These are phyloP conservation scores for Rhynchopsitta pachyrhyncha DNA, from an alignment of 2,113 vertebrate genomes.

Conservation along the genomic window DNA sequence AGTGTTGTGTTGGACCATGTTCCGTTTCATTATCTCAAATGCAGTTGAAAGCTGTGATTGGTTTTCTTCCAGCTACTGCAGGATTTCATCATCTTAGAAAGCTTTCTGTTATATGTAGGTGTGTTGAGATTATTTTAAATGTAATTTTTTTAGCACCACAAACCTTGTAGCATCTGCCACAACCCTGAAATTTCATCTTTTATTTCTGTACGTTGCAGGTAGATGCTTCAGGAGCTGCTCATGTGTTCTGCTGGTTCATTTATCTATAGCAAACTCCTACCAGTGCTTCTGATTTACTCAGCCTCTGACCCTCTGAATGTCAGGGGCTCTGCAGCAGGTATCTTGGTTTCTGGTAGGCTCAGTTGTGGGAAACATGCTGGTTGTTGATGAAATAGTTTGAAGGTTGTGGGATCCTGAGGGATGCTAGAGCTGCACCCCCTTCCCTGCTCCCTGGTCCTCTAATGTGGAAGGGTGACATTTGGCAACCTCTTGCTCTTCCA, in stretches of 20 bases:
- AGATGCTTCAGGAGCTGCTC: constrained; percentile 20
- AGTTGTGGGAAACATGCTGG: neutral
- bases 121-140: neutral
- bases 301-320: neutral
- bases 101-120: neutral
- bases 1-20: neutral
- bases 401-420: neutral
- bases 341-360: neutral
- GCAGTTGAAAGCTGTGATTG: neutral
- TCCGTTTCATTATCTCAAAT: neutral
- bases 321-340: neutral
- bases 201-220: neutral
- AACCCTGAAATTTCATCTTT: constrained; percentile 6
- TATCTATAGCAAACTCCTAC: neutral
- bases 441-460: neutral
- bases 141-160: neutral
- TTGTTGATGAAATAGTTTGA: neutral
- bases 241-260: constrained; percentile 19
- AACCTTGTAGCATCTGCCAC: constrained; percentile 37
- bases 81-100: constrained; percentile 44
- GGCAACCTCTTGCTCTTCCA: neutral
- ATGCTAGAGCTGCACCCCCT: neutral
- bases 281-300: neutral
- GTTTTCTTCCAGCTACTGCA: constrained; percentile 31
- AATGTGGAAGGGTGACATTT: neutral